Evolutionary conservation across 1,140 invertebrate species (phyloP).

Genomic region (Caerostris darwini): DNA sequence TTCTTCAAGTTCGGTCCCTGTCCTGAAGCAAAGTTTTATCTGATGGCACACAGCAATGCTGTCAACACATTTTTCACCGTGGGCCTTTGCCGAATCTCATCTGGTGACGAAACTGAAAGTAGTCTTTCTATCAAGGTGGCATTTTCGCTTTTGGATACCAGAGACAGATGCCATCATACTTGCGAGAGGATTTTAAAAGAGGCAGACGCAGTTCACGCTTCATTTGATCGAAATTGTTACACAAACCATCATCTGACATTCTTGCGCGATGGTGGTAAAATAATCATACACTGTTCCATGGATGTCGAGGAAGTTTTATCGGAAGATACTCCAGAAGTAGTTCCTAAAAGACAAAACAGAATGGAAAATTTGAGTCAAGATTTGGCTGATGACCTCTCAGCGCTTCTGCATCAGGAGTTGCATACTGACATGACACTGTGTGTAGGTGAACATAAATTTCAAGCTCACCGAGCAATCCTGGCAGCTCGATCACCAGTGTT

Average conservation of each 20-base stretch:
- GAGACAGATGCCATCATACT: constrained; percentile 38
- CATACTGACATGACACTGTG: constrained; percentile 60
- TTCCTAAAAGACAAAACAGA: no score
- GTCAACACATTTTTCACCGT: constrained; percentile 11
- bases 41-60: background rate
- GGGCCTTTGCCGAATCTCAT: background rate
- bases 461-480: constrained; percentile 79
- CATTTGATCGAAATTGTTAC: constrained; percentile 26
- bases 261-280: background rate
- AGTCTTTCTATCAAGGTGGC: constrained; percentile 17
- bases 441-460: constrained; percentile 62
- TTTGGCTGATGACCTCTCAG: background rate
- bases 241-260: constrained; percentile 14
- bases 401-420: constrained; percentile 15
- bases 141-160: constrained; percentile 28
- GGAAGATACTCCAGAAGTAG: background rate
- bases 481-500: constrained; percentile 79
- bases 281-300: constrained; percentile 37
- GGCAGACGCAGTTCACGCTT: background rate
- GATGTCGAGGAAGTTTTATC: constrained; percentile 41
- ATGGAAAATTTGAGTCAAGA: background rate
- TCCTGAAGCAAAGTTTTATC: constrained; percentile 31
- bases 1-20: constrained; percentile 51
- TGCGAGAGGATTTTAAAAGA: constrained; percentile 42
- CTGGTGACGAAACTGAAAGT: background rate